These are phyloP conservation scores for Leucopsar rothschildi DNA, from an alignment of 2,113 vertebrate genomes.

Conservation along the genomic window DNA sequence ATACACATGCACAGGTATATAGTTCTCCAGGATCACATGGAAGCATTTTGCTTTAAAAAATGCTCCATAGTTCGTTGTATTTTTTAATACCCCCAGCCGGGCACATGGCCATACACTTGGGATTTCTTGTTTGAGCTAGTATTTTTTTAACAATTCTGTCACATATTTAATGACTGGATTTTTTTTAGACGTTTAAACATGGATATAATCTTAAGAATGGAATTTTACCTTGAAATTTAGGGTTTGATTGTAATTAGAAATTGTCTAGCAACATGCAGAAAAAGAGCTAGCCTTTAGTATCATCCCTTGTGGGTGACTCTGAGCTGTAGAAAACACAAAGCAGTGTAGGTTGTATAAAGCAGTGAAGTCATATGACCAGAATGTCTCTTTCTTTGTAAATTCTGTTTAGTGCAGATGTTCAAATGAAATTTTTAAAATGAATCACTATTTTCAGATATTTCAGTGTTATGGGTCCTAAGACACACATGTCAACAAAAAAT, in stretches of 20 bases:
- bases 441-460: constrained; percentile 46
- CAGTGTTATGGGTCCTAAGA: constrained; percentile 31
- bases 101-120: not conserved
- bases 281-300: not conserved
- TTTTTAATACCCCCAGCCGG: not conserved
- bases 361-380: not conserved
- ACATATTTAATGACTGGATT: not conserved
- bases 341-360: not conserved
- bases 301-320: not conserved
- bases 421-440: constrained; percentile 35
- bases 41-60: constrained; percentile 9
- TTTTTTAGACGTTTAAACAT: not conserved
- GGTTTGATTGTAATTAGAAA: not conserved
- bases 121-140: not conserved
- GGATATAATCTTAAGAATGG: not conserved
- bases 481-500: constrained; percentile 5
- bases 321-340: not conserved
- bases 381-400: constrained; percentile 19
- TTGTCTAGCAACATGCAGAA: not conserved
- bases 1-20: not conserved
- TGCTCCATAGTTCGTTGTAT: not conserved
- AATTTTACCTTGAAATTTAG: not conserved
- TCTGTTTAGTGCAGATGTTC: constrained; percentile 35
- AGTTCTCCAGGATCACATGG: not conserved
- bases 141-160: not conserved